These are phyloP conservation scores for Megaptera novaeangliae DNA, from an alignment of 2,113 vertebrate genomes.

Conservation along the genomic window DNA sequence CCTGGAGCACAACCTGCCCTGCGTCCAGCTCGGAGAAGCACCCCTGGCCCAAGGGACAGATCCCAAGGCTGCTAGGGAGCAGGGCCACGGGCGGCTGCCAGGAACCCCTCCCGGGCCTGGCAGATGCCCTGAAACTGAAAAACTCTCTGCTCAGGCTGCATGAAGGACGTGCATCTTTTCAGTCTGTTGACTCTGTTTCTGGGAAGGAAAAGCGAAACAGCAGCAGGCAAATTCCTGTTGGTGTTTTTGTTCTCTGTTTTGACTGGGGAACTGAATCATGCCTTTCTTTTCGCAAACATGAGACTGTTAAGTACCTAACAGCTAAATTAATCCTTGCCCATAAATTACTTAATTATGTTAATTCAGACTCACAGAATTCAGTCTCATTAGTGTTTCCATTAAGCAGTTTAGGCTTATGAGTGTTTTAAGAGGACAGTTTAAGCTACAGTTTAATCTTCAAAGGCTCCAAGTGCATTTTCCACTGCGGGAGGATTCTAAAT, in stretches of 20 bases:
- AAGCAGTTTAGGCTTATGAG: constrained; percentile 32
- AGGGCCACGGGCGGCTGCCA: neutral
- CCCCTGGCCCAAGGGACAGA: rapidly evolving
- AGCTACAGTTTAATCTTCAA: constrained; percentile 41
- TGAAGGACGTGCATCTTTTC: neutral
- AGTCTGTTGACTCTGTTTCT: neutral
- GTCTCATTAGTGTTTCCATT: constrained; percentile 27
- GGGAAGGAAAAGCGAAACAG: neutral
- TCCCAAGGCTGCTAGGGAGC: neutral
- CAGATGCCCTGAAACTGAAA: neutral
- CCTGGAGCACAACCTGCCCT: neutral
- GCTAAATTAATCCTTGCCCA: constrained; percentile 29
- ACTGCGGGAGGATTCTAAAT: neutral
- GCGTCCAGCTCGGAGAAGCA: neutral
- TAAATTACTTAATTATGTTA: constrained; percentile 41
- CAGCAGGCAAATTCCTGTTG: neutral
- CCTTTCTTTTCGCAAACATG: constrained; percentile 5
- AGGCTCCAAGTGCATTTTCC: neutral
- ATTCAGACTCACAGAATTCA: constrained; percentile 40
- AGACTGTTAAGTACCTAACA: neutral
- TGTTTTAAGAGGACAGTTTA: constrained; percentile 20
- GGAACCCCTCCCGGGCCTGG: neutral
- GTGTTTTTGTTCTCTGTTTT: neutral
- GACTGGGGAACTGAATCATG: constrained; percentile 33
- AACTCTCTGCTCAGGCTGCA: neutral